Evolutionary conservation across 2,888 invertebrate species (phyloP).

Genomic region (Eumerus sabulonum): DNA sequence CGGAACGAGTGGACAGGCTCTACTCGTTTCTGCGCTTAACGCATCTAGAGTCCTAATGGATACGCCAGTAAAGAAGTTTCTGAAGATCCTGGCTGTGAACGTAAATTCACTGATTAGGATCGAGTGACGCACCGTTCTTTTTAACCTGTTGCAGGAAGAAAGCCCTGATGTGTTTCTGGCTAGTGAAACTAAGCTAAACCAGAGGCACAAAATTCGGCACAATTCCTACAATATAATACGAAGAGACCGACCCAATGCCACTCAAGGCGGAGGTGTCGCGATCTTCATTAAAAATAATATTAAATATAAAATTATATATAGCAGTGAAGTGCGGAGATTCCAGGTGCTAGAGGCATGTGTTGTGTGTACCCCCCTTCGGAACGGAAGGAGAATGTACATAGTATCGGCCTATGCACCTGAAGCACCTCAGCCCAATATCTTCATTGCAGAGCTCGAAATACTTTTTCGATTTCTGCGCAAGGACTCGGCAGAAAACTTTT

Average conservation of each 20-base stretch:
- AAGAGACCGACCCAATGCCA: constrained; percentile 11
- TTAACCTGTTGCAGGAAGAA: too few relatives aligned
- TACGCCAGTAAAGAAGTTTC: too few relatives aligned
- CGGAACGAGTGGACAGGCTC: too few relatives aligned
- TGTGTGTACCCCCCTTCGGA: neutral
- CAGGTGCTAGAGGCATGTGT: constrained; percentile 7
- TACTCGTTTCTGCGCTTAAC: too few relatives aligned
- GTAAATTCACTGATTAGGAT: too few relatives aligned
- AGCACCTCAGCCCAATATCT: neutral
- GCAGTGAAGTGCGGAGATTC: constrained; percentile 1
- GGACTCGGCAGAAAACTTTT: neutral
- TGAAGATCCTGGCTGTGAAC: too few relatives aligned
- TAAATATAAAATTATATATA: constrained; percentile 5
- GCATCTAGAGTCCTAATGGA: too few relatives aligned
- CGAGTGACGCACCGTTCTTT: too few relatives aligned
- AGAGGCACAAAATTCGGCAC: too few relatives aligned
- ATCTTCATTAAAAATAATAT: constrained; percentile 1
- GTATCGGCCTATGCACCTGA: constrained; percentile 9
- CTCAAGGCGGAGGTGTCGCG: neutral
- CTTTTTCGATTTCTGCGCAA: constrained; percentile 25
- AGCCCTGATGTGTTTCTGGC: too few relatives aligned
- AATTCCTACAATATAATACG: constrained; percentile 4
- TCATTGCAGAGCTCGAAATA: constrained; percentile 10
- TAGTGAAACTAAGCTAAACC: too few relatives aligned
- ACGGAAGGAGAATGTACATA: constrained; percentile 8